phyloP scores from a whole-genome alignment of 2,888 invertebrate species.

The Dendrolimus pini region DNA sequence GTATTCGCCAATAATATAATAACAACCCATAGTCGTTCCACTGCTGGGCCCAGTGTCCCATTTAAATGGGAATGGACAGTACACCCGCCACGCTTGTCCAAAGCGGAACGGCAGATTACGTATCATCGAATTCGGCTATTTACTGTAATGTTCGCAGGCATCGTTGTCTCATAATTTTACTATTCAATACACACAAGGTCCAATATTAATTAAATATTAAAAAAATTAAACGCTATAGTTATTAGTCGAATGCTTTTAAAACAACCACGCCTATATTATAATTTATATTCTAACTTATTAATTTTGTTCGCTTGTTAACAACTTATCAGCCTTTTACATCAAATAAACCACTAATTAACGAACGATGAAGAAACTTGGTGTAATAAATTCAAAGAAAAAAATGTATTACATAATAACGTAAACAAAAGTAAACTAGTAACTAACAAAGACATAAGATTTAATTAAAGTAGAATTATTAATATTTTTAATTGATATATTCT shows the following conservation, averaged over 20 bases:
- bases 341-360: not conserved
- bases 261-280: not conserved
- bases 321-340: not conserved
- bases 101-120: too few species aligned
- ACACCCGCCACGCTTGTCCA: too few species aligned
- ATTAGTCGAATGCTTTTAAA: not conserved
- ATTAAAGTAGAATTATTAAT: not conserved
- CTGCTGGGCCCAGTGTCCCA: too few species aligned
- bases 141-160: too few species aligned
- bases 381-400: not conserved
- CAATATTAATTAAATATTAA: not conserved
- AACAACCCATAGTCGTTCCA: too few species aligned
- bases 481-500: not conserved
- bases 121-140: too few species aligned
- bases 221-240: not conserved
- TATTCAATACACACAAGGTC: too few species aligned
- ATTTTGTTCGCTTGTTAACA: not conserved
- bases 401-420: not conserved
- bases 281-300: not conserved
- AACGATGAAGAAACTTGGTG: not conserved
- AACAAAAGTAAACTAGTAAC: not conserved
- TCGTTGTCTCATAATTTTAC: too few species aligned
- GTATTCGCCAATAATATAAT: too few species aligned
- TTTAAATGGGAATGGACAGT: too few species aligned
- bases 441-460: not conserved